Conservation (phyloP, 2,113 vertebrate genomes). For the Meleagris gallopavo region DNA sequence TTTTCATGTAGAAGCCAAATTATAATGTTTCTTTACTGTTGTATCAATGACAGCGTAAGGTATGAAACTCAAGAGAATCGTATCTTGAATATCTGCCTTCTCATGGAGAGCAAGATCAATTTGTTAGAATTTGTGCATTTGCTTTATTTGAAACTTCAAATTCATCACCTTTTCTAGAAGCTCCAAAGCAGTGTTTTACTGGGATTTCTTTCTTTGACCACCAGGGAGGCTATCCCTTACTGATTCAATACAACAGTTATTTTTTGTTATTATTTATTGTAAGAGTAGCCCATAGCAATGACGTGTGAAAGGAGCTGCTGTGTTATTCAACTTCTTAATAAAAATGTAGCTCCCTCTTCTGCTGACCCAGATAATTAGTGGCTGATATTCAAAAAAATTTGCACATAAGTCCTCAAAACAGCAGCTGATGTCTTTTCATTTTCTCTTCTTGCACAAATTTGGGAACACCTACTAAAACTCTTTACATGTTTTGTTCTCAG, state of each 20-base stretch:
- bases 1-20: not conserved
- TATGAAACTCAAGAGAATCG: constrained; percentile 42
- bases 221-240: not conserved
- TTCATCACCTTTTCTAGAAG: constrained; percentile 31
- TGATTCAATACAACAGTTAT: not conserved
- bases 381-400: constrained; percentile 5
- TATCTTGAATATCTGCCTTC: constrained; percentile 18
- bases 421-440: not conserved
- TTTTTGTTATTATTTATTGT: constrained; percentile 52
- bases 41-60: not conserved
- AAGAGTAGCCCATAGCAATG: not conserved
- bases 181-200: constrained; percentile 11
- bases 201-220: not conserved
- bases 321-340: constrained; percentile 33
- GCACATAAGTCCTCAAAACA: not conserved
- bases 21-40: not conserved
- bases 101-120: not conserved
- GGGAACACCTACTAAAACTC: not conserved
- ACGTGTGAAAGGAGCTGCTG: not conserved
- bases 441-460: not conserved
- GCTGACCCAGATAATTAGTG: constrained; percentile 66
- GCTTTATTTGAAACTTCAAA: constrained; percentile 51
- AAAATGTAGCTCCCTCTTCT: constrained; percentile 70
- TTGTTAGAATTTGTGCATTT: constrained; percentile 37
- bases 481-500: not conserved